phyloP scores from a whole-genome alignment of 2,797 vertebrate species.

The Sarcoramphus papa region DNA sequence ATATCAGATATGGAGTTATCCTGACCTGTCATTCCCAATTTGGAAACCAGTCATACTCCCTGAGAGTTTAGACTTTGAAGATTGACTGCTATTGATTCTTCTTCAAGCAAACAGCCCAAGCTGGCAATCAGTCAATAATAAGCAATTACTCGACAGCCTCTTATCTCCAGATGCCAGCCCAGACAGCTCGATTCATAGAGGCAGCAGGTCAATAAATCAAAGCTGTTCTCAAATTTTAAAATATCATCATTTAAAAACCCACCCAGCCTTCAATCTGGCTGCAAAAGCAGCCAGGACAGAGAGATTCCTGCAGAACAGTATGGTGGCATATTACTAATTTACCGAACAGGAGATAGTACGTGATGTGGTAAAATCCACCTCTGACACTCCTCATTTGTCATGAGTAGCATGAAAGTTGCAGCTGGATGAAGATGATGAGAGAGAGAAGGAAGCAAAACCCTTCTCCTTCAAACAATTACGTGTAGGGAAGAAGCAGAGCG shows the following conservation, averaged over 20 bases:
- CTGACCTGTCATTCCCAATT: conserved; percentile 37
- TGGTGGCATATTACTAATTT: background rate
- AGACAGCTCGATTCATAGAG: conserved; percentile 37
- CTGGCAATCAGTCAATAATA: conserved; percentile 64
- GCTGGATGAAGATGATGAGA: background rate
- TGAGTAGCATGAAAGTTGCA: background rate
- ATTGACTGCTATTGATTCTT: conserved; percentile 62
- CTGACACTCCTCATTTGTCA: background rate
- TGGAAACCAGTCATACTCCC: conserved; percentile 23
- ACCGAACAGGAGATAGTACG: background rate
- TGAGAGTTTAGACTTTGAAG: conserved; percentile 29
- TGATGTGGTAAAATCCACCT: background rate
- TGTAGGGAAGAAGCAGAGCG: background rate
- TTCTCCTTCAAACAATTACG: background rate
- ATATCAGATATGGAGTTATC: background rate
- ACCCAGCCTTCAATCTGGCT: conserved; percentile 11
- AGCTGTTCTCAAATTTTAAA: conserved; percentile 39
- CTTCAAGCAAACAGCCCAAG: conserved; percentile 34
- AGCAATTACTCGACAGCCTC: conserved; percentile 57
- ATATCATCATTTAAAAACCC: conserved; percentile 27
- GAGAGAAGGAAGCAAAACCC: background rate
- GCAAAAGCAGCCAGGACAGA: background rate
- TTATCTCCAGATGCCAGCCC: conserved; percentile 57
- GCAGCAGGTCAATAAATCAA: conserved; percentile 54
- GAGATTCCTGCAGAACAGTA: background rate